A percentile compares a stretch with the other conserved stretches of the same genome.
These are phyloP conservation scores for Serranus cabrilla DNA, from an alignment of 2,797 vertebrate genomes.

Conservation along the genomic window DNA sequence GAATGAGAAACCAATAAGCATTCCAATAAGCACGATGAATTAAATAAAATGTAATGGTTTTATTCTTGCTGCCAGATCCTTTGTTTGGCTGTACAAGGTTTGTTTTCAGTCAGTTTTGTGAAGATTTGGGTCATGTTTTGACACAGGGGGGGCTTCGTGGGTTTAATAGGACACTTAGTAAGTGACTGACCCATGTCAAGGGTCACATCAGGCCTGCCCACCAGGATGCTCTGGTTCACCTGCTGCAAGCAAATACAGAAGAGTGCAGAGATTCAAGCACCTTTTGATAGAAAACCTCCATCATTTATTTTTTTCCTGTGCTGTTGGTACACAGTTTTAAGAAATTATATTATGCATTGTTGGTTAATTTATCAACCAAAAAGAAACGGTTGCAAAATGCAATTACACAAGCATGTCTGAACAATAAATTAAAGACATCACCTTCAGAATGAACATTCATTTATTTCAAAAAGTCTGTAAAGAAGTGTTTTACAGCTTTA, in stretches of 20 bases:
- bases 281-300: background rate
- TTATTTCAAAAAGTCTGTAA: background rate
- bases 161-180: conserved; percentile 38
- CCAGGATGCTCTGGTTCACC: conserved; percentile 16
- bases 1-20: background rate
- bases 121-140: conserved; percentile 21
- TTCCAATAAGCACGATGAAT: background rate
- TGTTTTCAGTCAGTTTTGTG: conserved; percentile 7
- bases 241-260: conserved; percentile 16
- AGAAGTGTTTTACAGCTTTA: background rate
- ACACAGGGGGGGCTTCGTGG: background rate
- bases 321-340: background rate
- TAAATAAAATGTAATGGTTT: background rate
- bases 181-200: conserved; percentile 9
- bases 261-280: conserved; percentile 2
- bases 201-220: conserved; percentile 5
- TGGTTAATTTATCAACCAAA: background rate
- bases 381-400: background rate
- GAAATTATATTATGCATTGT: background rate
- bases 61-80: background rate
- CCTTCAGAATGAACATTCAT: background rate
- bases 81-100: background rate
- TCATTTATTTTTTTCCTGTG: background rate
- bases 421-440: background rate
- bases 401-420: background rate